Evolutionary conservation across 1,140 invertebrate species (phyloP), one percentile per base, ranked within the genome.

Genomic region (Bombus terrestris): DNA sequence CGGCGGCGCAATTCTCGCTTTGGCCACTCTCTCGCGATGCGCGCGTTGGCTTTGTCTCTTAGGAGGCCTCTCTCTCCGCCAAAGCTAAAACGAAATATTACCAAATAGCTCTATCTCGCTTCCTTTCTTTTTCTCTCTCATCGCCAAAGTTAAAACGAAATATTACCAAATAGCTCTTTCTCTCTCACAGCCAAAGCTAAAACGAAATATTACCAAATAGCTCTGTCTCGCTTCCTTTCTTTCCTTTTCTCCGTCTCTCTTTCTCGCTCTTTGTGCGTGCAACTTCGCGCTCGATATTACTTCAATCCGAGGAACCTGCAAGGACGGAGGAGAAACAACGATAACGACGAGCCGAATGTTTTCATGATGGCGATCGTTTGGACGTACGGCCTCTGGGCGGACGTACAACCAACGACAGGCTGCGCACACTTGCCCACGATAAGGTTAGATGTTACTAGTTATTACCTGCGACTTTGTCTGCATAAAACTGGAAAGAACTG

Each of bases 311-410:
- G 73, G 85, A 85, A 90, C 82, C 85, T 81, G 75, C 86, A 90
- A 91, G 90, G 88, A 88, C 89, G 87, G 83, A 90, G 85, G 90
- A 91, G 81, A 89, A 86, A 90, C 82, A 88, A 91, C 85, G 89
- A 89, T 86, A 87, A 92, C 57, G 37, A 62, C 57, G 75, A 90
- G 83, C 69, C 90, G 85, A 92, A 91, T 93, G 92, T 93, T 93
- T 92, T 94, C 92, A 93, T 92, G 92, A 94, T 93, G 93, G 93
- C 93, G 93, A 93, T 88, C 83, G 82, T 39, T 39, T 80, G 73
- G 83, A 90, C 78, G 88, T 83, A 82, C 59, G 75, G 75, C 78
- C 87, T 89, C 80, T 81, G 90, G 89, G 86, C 85, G 80, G 86
- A 89, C 82, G 85, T 87, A 85, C 88, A 91, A 90, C 87, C 87